A percentile compares a stretch with the other conserved stretches of the same genome.
phyloP scores from a whole-genome alignment of 2,113 vertebrate species.

The Halcyon malimbica region DNA sequence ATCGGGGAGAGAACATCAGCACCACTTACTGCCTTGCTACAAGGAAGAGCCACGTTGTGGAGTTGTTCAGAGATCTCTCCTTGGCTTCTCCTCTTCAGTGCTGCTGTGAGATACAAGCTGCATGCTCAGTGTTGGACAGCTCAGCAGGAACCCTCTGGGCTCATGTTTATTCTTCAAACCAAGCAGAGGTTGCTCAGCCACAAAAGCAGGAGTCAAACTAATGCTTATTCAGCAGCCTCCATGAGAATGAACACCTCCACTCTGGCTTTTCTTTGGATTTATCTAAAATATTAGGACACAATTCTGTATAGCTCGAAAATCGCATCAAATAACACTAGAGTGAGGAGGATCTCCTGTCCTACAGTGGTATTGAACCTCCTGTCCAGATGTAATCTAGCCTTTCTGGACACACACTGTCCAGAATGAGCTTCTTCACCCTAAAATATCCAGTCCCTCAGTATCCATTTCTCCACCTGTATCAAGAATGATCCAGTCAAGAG shows the following conservation, averaged over 20 bases:
- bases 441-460: too few relatives aligned
- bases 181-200: neutral
- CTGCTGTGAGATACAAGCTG: neutral
- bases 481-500: neutral
- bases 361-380: neutral
- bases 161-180: neutral
- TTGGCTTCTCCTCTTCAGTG: neutral
- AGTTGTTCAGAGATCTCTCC: neutral
- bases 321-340: neutral
- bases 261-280: neutral
- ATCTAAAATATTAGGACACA: neutral
- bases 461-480: too few relatives aligned
- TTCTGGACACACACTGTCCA: neutral
- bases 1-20: neutral
- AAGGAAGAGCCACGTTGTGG: accelerated
- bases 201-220: neutral
- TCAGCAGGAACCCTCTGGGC: neutral
- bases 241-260: neutral
- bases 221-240: neutral
- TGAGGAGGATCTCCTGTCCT: neutral
- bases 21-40: neutral
- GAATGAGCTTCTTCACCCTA: neutral
- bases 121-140: neutral
- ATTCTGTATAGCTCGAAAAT: neutral
- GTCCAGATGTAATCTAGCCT: neutral